Conservation (phyloP, 2,113 vertebrate species). For the Myotis davidii region DNA sequence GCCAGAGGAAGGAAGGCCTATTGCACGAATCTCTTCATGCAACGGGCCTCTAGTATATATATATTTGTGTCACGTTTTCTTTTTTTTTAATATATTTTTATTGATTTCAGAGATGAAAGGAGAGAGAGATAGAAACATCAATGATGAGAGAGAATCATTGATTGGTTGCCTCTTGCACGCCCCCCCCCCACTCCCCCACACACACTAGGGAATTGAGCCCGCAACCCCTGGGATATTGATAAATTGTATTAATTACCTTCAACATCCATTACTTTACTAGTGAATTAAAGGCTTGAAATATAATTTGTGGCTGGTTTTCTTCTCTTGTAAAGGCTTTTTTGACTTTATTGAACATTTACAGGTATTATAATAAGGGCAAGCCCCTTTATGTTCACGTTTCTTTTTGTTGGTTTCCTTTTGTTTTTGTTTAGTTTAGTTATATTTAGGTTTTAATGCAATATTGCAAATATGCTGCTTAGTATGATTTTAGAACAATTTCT, state of each 20-base stretch:
- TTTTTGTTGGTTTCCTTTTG: conserved; percentile 40
- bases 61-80: no score
- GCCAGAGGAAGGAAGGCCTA: no score
- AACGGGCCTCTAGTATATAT: no score
- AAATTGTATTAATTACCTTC: conserved; percentile 55
- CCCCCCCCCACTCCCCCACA: no score
- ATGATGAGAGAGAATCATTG: no score
- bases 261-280: conserved; percentile 12
- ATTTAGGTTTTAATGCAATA: conserved; percentile 38
- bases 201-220: no score
- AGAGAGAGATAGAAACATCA: no score
- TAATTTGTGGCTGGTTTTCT: conserved; percentile 10
- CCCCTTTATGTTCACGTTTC: background rate
- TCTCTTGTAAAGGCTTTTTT: background rate
- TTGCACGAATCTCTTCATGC: no score
- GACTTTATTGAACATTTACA: conserved; percentile 5
- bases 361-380: background rate
- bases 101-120: no score
- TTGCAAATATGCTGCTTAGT: conserved; percentile 43
- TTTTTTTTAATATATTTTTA: no score
- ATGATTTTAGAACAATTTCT: conserved; percentile 54
- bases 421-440: conserved; percentile 16
- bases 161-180: no score
- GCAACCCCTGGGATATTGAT: background rate
- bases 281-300: conserved; percentile 34